Percentiles rank a stretch among this genome's conserved stretches.
phyloP scores from a whole-genome alignment of 2,113 vertebrate genomes.

The Nothoprocta pentlandii region DNA sequence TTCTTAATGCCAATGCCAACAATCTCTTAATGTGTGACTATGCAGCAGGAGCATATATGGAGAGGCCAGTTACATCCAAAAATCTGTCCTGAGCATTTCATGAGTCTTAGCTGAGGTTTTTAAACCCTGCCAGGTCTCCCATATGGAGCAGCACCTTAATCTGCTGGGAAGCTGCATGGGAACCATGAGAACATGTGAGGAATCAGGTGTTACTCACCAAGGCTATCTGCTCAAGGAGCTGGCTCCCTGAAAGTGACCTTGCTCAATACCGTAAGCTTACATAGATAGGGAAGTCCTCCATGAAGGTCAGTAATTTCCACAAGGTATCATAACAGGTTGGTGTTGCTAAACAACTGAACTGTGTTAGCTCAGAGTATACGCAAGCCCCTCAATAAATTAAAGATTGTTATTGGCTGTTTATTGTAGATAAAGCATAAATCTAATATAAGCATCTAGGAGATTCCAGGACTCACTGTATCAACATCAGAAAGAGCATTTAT shows the following conservation, averaged over 20 bases:
- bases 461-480: slow-evolving; percentile 56
- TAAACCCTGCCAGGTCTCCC: neutral
- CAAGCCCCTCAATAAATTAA: slow-evolving; percentile 59
- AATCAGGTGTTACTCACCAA: neutral
- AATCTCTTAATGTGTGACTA: neutral
- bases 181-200: neutral
- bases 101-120: neutral
- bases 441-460: slow-evolving; percentile 64
- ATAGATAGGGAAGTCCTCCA: neutral
- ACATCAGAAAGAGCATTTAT: slow-evolving; percentile 70
- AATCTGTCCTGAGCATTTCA: neutral
- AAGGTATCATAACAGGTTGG: slow-evolving; percentile 16
- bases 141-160: slow-evolving; percentile 1
- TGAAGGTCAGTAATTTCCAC: slow-evolving; percentile 48
- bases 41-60: neutral
- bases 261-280: slow-evolving; percentile 11
- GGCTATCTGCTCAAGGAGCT: neutral
- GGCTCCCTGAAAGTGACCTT: neutral
- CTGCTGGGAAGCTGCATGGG: neutral
- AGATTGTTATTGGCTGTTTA: slow-evolving; percentile 66
- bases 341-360: slow-evolving; percentile 37
- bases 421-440: slow-evolving; percentile 67
- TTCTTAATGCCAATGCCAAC: neutral
- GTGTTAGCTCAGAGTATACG: neutral
- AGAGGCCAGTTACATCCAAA: neutral